Percentiles rank a stretch among this genome's conserved stretches.
These are phyloP conservation scores for Acromyrmex heyeri DNA, from an alignment of 1,140 invertebrate genomes.

Conservation along the genomic window DNA sequence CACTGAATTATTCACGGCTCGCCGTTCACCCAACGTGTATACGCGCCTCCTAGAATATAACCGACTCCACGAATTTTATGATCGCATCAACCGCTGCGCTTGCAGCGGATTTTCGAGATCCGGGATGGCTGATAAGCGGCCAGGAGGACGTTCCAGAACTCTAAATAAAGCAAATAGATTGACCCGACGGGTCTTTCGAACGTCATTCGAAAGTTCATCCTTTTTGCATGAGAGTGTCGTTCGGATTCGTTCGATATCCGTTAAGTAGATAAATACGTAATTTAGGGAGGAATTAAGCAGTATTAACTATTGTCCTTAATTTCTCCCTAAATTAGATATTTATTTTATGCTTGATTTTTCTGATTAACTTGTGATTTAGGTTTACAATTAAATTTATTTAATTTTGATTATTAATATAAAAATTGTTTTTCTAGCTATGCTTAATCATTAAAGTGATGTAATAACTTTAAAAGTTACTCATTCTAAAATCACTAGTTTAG, in stretches of 20 bases:
- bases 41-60: constrained; percentile 8
- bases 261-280: background rate
- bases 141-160: background rate
- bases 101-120: background rate
- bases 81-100: background rate
- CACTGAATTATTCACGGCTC: constrained; percentile 52
- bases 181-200: background rate
- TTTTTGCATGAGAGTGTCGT: background rate
- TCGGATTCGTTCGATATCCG: background rate
- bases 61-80: constrained; percentile 12
- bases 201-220: background rate
- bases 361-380: no score
- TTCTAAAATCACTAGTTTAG: no score
- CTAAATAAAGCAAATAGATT: constrained; percentile 8
- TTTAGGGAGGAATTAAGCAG: background rate
- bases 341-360: background rate
- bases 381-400: no score
- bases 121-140: background rate
- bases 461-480: no score
- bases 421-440: no score
- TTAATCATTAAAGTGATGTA: no score
- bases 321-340: background rate
- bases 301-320: background rate
- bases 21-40: background rate
- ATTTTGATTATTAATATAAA: no score